Evolutionary conservation across 2,113 vertebrate genomes (phyloP).

Genomic region (Odontophorus gujanensis): DNA sequence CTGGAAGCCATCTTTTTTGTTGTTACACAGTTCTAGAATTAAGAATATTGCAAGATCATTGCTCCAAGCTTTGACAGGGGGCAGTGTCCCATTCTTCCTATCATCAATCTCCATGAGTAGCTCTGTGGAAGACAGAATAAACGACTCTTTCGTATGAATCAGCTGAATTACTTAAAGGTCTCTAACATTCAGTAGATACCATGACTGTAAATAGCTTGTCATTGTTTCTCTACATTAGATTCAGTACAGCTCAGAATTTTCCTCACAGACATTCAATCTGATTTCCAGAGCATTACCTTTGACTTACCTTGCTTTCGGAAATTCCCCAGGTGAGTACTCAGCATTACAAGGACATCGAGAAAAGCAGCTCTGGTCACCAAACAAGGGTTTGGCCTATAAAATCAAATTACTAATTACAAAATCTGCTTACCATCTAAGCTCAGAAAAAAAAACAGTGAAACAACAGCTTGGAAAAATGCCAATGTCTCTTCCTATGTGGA

Average conservation of each 20-base stretch:
- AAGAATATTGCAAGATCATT: background rate
- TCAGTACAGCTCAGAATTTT: background rate
- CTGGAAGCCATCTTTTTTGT: background rate
- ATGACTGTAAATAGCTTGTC: background rate
- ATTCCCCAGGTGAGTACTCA: constrained; percentile 76
- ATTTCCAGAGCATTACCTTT: constrained; percentile 14
- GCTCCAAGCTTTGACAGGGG: background rate
- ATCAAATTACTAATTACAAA: constrained; percentile 24
- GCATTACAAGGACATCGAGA: constrained; percentile 84
- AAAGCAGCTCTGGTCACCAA: constrained; percentile 91
- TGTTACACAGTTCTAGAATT: background rate
- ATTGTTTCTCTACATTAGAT: background rate
- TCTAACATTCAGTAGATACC: background rate
- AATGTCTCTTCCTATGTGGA: background rate
- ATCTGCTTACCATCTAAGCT: background rate
- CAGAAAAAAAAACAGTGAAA: background rate
- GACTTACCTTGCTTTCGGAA: constrained; percentile 55
- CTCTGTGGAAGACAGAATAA: background rate
- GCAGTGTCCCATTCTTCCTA: background rate
- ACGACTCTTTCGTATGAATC: background rate
- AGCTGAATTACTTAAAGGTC: background rate
- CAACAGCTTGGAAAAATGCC: background rate
- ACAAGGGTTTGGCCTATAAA: constrained; percentile 86
- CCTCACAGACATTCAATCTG: background rate
- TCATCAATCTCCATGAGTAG: background rate